Base-by-base conservation (phyloP, 2,888 invertebrate genomes). In the Ferdinandea cuprea region DNA sequence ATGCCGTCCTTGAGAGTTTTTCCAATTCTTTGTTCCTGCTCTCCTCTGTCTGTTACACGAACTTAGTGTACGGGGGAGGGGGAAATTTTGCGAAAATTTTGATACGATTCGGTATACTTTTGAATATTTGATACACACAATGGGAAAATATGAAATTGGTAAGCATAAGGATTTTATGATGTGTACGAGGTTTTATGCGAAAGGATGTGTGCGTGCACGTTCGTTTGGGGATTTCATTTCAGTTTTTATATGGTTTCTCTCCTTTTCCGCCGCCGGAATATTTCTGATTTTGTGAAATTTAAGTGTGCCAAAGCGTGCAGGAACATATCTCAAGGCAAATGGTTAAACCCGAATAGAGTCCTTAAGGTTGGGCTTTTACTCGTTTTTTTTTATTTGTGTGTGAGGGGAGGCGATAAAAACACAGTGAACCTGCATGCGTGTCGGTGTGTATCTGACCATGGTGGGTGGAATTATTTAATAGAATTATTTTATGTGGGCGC, bases 81-180 rank as follows among this genome's bases (percentile, higher is more conserved):
- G n/a, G n/a, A n/a, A n/a, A n/a, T 32, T 54, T 52, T 32, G 46
- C 13, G 65, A 65, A 71, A 61, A 63, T 77, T 78, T 68, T 72
- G 68, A 73, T 78, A 72, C 72, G 83, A 83, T 83, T 83, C 78
- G 40, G 83, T 72, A n/a, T n/a, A 72, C 78, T 83, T 76, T 83
- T 83, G 83, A 83, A 83, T 83, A 83, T 83, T 83, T 83, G 68
- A 83, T 83, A 77, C 69, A 52, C 63, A 83, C 83, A 73, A 73
- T 83, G 83, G 73, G 78, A 78, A n/a, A 73, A 83, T 78, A 83
- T 83, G 72, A 78, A 83, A 83, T 73, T 83, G 78, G 78, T 83
- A 50, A 73, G 44, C 83, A 83, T 78, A 83, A 72, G 83, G 83
- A 78, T 83, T 83, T 83, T 83, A 78, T 73, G 72, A 68, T 63